Evolutionary conservation across 2,113 vertebrate genomes (phyloP).

Genomic region (Lepus americanus): DNA sequence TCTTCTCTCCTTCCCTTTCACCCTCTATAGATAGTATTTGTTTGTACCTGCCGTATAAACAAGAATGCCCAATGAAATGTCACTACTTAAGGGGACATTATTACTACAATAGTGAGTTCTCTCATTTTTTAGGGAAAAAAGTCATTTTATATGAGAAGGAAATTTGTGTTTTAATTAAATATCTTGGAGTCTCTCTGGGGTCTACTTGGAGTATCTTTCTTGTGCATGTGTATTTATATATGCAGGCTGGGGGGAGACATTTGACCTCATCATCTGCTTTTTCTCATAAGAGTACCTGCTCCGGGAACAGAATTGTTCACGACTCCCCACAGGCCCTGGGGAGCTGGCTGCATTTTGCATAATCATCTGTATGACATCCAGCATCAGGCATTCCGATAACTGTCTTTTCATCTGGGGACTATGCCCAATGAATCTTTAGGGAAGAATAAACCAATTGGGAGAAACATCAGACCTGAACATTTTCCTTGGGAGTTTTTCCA

Average conservation of each 20-base stretch:
- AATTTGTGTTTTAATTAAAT: conserved; percentile 38
- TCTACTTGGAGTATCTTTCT: neutral
- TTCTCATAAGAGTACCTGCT: conserved; percentile 15
- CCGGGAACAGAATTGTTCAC: neutral
- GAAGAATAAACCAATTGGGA: neutral
- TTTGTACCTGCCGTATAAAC: neutral
- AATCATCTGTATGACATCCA: conserved; percentile 54
- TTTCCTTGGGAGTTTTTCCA: conserved; percentile 34
- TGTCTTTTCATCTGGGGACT: neutral
- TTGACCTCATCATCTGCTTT: conserved; percentile 48
- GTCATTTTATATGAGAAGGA: neutral
- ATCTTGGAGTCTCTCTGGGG: conserved; percentile 30
- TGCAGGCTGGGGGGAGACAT: neutral
- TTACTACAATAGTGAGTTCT: neutral
- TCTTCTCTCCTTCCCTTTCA: conserved; percentile 15
- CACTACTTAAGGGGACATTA: conserved; percentile 25
- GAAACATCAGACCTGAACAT: conserved; percentile 13
- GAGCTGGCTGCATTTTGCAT: conserved; percentile 46
- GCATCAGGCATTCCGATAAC: neutral
- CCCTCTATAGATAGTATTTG: conserved; percentile 17
- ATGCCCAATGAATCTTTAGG: neutral
- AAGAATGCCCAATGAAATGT: neutral
- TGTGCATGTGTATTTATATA: neutral
- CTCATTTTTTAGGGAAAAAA: neutral
- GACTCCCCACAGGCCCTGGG: neutral